A percentile compares a stretch with the other conserved stretches of the same genome.
These are phyloP conservation scores for Maniola hyperantus DNA, from an alignment of 2,888 invertebrate species.

Conservation along the genomic window DNA sequence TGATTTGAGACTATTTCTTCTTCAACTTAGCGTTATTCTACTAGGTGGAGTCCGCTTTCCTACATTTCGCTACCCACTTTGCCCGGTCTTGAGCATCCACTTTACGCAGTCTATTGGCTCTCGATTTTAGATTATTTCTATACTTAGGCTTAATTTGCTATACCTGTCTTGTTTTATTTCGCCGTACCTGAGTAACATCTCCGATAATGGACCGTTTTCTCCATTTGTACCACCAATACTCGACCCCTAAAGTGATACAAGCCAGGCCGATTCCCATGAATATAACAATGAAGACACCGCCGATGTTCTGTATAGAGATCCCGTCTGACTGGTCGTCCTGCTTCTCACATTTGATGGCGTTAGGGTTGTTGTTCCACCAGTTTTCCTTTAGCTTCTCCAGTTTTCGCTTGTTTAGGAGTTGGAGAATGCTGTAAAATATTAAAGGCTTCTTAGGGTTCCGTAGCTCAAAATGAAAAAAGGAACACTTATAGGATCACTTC, in stretches of 20 bases:
- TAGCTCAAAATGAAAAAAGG: no score
- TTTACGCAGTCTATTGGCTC: no score
- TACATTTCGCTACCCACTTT: no score
- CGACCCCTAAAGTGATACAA: constrained; percentile 94
- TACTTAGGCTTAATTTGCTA: no score
- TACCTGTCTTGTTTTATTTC: no score
- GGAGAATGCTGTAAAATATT: constrained; percentile 92
- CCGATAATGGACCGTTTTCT: constrained; percentile 84
- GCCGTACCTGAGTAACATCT: constrained; percentile 70
- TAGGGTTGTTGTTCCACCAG: constrained; percentile 97
- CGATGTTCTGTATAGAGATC: constrained; percentile 98
- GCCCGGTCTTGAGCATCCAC: no score
- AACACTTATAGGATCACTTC: no score
- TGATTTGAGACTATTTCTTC: no score
- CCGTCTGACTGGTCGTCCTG: constrained; percentile 97
- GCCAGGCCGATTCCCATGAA: constrained; percentile 97
- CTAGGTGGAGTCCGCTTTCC: no score
- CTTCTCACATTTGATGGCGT: constrained; percentile 89
- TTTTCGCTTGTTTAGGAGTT: constrained; percentile 95
- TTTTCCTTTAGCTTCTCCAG: constrained; percentile 96
- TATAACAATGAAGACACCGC: constrained; percentile 98
- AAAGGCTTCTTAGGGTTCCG: no score
- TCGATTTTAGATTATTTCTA: no score
- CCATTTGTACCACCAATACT: constrained; percentile 97
- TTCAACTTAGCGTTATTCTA: no score